Base-by-base conservation (phyloP, 2,888 invertebrate species). In the Plutella xylostella region DNA sequence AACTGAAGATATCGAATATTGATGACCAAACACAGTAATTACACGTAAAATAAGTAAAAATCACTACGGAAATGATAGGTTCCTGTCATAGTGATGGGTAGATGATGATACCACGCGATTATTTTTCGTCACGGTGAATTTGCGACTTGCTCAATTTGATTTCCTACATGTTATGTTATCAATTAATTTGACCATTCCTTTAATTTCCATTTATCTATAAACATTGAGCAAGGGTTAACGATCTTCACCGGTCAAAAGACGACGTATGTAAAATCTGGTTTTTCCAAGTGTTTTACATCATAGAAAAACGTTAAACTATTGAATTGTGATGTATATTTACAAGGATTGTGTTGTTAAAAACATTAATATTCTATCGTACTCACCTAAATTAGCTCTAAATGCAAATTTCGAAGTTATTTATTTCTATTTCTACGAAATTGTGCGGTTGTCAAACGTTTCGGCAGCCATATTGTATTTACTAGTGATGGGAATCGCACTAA, bases 391-490 rank as follows among this genome's bases (percentile, higher is more conserved):
- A 58, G 55, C 60, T 60, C 56, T 63, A 63, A 62, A 67, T 63
- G 62, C 31, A 62, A 71, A 67, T 66, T 67, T 61, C 57, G 56
- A 63, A 69, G 57, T 67, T 78, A 78, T 79, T 75, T 79, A 77
- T 72, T 75, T 78, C 65, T 63, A 66, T 71, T 68, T 69, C 72
- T 74, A n/a, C n/a, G 71, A 71, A 41, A 44, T 64, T 65, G 67
- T 61, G 63, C 63, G 65, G 69, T 74, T 79, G 78, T 76, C 82
- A 79, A 68, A 73, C 74, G 72, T 71, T 72, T 71, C 68, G 69
- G 25, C 73, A 73, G 71, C 80, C 79, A 79, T 80, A 70, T 77
- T 82, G 77, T 68, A 62, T 66, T 68, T 56, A 55, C 54, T 71
- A 78, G 76, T 72, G 77, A 28, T 30, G 45, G n/a, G n/a, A n/a